Conservation (phyloP, 2,888 invertebrate species). For the Mythimna impura region DNA sequence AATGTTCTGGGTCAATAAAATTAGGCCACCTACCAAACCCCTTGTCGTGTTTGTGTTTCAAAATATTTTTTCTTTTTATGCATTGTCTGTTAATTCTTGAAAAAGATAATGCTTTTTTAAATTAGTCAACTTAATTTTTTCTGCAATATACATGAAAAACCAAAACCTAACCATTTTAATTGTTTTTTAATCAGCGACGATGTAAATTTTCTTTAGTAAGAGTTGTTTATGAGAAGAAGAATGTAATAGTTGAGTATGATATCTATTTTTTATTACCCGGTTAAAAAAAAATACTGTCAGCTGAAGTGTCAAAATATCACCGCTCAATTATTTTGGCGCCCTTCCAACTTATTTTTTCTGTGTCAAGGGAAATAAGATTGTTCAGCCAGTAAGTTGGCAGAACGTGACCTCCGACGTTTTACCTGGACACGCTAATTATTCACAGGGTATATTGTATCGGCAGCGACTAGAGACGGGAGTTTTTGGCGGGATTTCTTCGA, state of each 20-base stretch:
- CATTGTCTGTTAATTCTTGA: no score
- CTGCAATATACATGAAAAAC: no score
- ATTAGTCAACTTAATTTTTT: no score
- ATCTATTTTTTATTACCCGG: background rate
- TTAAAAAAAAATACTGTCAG: background rate
- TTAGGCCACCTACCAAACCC: background rate
- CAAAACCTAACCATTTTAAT: no score
- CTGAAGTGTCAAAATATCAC: constrained; percentile 17
- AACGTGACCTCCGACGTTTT: constrained; percentile 54
- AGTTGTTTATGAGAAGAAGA: no score
- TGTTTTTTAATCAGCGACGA: no score
- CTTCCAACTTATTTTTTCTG: constrained; percentile 32
- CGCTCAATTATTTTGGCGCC: constrained; percentile 28
- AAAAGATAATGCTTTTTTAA: no score
- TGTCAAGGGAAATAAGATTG: constrained; percentile 35
- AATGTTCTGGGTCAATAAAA: background rate
- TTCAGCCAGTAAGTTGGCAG: constrained; percentile 39
- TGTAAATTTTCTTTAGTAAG: no score
- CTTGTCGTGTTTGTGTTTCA: no score
- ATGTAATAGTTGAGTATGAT: no score
- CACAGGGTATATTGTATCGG: background rate
- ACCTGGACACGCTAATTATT: constrained; percentile 30
- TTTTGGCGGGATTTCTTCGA: no score
- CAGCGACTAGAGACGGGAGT: background rate
- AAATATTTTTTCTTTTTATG: no score